These are phyloP conservation scores for Scaptomyza graminum DNA, from an alignment of 1,140 invertebrate genomes.

Conservation along the genomic window DNA sequence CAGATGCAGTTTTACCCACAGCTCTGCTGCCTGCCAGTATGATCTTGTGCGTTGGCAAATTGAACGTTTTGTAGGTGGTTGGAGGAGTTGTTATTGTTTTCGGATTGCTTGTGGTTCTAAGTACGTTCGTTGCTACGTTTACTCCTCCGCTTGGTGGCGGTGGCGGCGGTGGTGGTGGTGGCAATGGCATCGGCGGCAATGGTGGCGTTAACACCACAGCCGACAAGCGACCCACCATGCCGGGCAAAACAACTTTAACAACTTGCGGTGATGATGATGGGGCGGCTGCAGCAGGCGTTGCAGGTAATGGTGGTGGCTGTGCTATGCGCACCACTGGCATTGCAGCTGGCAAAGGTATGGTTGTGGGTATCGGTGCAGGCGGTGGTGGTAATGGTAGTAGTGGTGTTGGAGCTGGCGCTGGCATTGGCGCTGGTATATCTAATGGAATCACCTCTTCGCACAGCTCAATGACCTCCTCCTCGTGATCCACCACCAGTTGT, in stretches of 20 bases:
- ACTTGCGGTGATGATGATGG: slow-evolving; percentile 37
- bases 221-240: slow-evolving; percentile 47
- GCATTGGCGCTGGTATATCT: slow-evolving; percentile 33
- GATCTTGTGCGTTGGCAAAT: slow-evolving; percentile 66
- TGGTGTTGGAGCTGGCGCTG: slow-evolving; percentile 23
- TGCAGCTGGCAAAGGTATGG: background rate
- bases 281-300: background rate
- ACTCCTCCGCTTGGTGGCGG: slow-evolving; percentile 3
- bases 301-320: slow-evolving; percentile 19
- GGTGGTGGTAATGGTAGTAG: slow-evolving; percentile 1
- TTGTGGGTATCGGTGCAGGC: background rate
- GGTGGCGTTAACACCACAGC: slow-evolving; percentile 55
- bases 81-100: slow-evolving; percentile 28
- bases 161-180: slow-evolving; percentile 61
- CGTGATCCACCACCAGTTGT: slow-evolving; percentile 72
- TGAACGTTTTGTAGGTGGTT: slow-evolving; percentile 74
- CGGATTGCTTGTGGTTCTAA: slow-evolving; percentile 7
- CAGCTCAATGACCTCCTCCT: slow-evolving; percentile 71
- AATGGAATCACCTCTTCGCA: slow-evolving; percentile 62
- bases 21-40: slow-evolving; percentile 54
- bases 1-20: slow-evolving; percentile 28
- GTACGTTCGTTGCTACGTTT: background rate
- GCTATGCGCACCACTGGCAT: too few relatives aligned
- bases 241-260: slow-evolving; percentile 62
- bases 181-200: slow-evolving; percentile 66